phyloP scores from a whole-genome alignment of 92 coral and sea anemone species.

The Heliopora coerulea region DNA sequence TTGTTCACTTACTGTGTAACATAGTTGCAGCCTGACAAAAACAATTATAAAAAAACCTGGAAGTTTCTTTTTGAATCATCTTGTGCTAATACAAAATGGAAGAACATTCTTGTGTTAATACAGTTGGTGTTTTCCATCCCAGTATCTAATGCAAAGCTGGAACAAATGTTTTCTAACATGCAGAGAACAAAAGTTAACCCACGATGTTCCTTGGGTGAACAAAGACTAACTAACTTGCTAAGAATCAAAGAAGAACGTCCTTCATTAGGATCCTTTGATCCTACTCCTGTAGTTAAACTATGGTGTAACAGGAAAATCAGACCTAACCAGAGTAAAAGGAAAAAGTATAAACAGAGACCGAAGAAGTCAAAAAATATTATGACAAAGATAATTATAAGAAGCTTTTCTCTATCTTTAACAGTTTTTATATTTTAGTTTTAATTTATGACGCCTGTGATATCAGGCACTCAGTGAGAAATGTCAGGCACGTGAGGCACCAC shows the following conservation, averaged over 20 bases:
- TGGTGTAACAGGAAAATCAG: constrained; percentile 52
- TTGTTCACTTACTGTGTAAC: constrained; percentile 51
- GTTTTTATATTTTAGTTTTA: no score
- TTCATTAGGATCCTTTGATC: constrained; percentile 46
- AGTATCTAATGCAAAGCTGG: constrained; percentile 78
- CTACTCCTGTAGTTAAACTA: constrained; percentile 52
- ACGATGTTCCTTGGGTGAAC: constrained; percentile 57
- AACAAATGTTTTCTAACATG: constrained; percentile 68
- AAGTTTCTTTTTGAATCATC: constrained; percentile 55
- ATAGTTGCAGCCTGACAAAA: constrained; percentile 58
- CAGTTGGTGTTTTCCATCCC: constrained; percentile 69
- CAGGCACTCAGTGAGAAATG: no score
- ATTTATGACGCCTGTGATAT: no score
- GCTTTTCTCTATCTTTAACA: no score
- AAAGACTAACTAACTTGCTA: constrained; percentile 47
- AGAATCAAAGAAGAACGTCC: constrained; percentile 63
- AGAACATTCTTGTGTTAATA: constrained; percentile 57
- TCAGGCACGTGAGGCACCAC: no score
- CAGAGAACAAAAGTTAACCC: constrained; percentile 61
- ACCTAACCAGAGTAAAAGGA: constrained; percentile 51
- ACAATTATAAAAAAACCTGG: constrained; percentile 64
- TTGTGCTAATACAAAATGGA: constrained; percentile 50
- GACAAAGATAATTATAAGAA: no score
- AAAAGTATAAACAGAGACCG: constrained; percentile 39
- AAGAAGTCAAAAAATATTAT: constrained; percentile 25